Evolutionary conservation across 2,113 vertebrate species (phyloP).

Genomic region (Cyanistes caeruleus): DNA sequence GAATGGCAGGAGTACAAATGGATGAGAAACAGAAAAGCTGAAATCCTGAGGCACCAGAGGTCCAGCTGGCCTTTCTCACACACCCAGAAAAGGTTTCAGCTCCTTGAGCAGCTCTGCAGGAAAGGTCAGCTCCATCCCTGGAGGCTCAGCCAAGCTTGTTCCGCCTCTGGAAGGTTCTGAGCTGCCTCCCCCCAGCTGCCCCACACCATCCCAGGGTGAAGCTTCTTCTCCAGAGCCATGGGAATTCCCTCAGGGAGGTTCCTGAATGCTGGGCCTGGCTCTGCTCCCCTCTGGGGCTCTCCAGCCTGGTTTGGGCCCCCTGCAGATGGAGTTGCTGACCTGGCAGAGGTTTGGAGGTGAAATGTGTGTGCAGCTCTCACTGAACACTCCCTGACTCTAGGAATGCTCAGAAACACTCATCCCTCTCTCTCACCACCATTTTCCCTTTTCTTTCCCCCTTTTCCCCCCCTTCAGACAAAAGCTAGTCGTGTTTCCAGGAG

Average conservation of each 20-base stretch:
- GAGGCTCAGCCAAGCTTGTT: background rate
- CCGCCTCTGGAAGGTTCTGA: background rate
- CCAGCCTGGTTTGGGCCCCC: no score
- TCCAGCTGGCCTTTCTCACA: background rate
- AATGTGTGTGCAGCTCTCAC: background rate
- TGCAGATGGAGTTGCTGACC: background rate
- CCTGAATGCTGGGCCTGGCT: background rate
- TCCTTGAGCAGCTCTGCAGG: background rate
- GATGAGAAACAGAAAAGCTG: accelerated
- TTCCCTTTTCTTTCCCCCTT: background rate
- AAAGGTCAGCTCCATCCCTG: background rate
- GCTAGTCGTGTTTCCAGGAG: conserved; percentile 67
- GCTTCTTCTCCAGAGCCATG: background rate
- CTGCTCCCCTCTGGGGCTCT: background rate
- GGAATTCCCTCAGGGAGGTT: background rate
- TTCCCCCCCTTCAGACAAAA: conserved; percentile 64
- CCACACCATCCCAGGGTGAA: background rate
- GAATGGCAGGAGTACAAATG: background rate
- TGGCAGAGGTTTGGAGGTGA: background rate
- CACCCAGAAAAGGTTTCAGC: background rate
- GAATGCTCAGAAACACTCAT: background rate
- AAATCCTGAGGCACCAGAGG: background rate
- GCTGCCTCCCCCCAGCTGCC: background rate
- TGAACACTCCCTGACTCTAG: background rate
- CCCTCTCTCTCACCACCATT: background rate